Percentiles rank a stretch among this genome's conserved stretches.
Conservation (phyloP, 2,113 vertebrate species). For the Atlantisia rogersi region DNA sequence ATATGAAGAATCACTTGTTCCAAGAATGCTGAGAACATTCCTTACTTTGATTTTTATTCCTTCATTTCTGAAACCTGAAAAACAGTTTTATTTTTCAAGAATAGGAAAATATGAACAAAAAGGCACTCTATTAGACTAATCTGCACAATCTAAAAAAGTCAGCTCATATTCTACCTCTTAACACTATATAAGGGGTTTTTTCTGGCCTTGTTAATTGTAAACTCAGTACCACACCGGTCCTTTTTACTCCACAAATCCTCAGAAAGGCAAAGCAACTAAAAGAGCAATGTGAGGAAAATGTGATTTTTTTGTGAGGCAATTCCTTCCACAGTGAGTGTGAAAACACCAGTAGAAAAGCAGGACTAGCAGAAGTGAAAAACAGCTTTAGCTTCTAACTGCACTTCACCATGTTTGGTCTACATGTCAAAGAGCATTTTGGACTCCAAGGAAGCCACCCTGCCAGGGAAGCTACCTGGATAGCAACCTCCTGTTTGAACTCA, state of each 20-base stretch:
- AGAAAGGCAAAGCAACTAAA: not conserved
- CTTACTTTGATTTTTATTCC: not conserved
- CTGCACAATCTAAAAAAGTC: not conserved
- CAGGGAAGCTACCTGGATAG: not conserved
- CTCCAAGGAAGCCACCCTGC: not conserved
- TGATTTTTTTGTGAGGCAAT: not conserved
- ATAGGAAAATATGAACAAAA: slow-evolving; percentile 24
- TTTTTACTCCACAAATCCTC: not conserved
- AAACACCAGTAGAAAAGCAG: not conserved
- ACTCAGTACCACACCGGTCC: not conserved
- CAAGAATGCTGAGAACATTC: slow-evolving; percentile 30
- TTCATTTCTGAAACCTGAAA: slow-evolving; percentile 2
- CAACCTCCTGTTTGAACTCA: not conserved
- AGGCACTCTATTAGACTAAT: not conserved
- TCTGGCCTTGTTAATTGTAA: not conserved
- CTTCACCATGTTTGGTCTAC: not conserved
- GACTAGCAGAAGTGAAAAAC: not conserved
- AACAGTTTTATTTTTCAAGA: slow-evolving; percentile 26
- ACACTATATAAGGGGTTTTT: not conserved
- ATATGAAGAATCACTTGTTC: slow-evolving; percentile 41
- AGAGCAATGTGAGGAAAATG: not conserved
- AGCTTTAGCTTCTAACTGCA: not conserved
- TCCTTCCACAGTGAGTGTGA: not conserved
- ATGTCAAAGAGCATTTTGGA: not conserved
- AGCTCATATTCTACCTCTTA: not conserved